Evolutionary conservation across 2,888 invertebrate genomes (phyloP), one percentile per base, ranked within the genome.

Genomic region (Malthinus seriepunctatus): DNA sequence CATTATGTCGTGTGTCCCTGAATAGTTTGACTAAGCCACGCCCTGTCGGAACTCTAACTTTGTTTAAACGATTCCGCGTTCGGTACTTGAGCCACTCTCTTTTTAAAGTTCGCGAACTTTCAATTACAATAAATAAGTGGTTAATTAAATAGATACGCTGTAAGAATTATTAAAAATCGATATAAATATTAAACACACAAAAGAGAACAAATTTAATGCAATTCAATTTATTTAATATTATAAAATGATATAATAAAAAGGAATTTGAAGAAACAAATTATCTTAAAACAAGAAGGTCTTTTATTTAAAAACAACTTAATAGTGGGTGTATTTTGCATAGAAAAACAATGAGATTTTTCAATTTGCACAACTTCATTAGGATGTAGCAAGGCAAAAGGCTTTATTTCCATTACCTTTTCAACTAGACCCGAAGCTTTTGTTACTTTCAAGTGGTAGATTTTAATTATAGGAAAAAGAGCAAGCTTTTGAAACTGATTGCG

Each of bases 361-460:
- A 59, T 59, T 59, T 59, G 54, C 59, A 51, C 51, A 55, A 59
- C 54, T 55, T 59, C 59, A 55, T 59, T 54, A 54, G 51, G 59
- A 53, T 55, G 50, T 53, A 49, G 53, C 50, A 23, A 23, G 23
- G 23, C 23, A 51, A 38, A 37, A 42, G 51, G 56, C 34, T 57
- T 57, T 57, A 57, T 57, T 58, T 57, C 57, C 57, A 48, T 34
- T 31, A 53, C 58, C 42, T 58, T 56, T 53, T 49, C 58, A 53
- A 14, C 52, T 38, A 23, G 37, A 39, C 35, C 57, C 49, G 44
- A 44, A 34, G 58, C 58, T 58, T 58, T 58, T 58, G 58, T 58
- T 58, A 58, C 58, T 53, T 58, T 58, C 53, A 53, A 58, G 58
- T 57, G 51, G 52, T 59, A 46, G 59, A 59, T 59, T 59, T 59